Conservation (phyloP, 2,888 invertebrate genomes). For the Brenthis ino region DNA sequence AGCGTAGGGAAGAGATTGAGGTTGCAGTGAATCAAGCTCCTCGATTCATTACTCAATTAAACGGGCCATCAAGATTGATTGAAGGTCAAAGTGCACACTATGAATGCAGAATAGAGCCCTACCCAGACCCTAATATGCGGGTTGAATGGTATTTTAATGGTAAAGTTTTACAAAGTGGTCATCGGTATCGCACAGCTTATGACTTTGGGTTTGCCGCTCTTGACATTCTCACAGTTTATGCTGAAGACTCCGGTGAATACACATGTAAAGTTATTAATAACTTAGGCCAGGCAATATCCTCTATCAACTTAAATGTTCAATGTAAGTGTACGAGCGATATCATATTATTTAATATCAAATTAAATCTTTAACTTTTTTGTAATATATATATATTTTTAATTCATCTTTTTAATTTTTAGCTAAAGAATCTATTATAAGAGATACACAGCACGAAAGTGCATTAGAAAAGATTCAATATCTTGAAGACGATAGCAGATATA, state of each 20-base stretch:
- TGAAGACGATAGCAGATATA: constrained; percentile 92
- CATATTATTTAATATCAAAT: constrained; percentile 4
- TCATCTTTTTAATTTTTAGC: constrained; percentile 75
- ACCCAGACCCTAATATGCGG: constrained; percentile 93
- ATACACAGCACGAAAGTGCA: constrained; percentile 96
- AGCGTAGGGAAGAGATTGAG: constrained; percentile 91
- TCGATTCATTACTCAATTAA: constrained; percentile 91
- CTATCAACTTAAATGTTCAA: constrained; percentile 90
- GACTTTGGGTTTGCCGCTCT: constrained; percentile 99
- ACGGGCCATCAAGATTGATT: constrained; percentile 91
- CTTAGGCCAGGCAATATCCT: constrained; percentile 91
- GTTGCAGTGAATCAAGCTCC: constrained; percentile 91
- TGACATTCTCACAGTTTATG: constrained; percentile 96
- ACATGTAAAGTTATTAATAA: constrained; percentile 93
- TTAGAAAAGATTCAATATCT: constrained; percentile 95
- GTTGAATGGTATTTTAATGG: constrained; percentile 98
- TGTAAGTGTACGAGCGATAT: constrained; percentile 80
- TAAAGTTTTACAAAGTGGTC: constrained; percentile 92
- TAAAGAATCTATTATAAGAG: constrained; percentile 91
- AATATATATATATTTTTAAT: neutral
- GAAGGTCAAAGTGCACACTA: constrained; percentile 96
- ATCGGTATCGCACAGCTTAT: constrained; percentile 95
- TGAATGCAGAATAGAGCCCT: constrained; percentile 96
- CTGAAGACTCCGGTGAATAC: constrained; percentile 96
- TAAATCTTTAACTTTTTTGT: neutral